Evolutionary conservation across 2,888 invertebrate genomes (phyloP), one percentile per base, ranked within the genome.

Genomic region (Eugnorisma glareosa): DNA sequence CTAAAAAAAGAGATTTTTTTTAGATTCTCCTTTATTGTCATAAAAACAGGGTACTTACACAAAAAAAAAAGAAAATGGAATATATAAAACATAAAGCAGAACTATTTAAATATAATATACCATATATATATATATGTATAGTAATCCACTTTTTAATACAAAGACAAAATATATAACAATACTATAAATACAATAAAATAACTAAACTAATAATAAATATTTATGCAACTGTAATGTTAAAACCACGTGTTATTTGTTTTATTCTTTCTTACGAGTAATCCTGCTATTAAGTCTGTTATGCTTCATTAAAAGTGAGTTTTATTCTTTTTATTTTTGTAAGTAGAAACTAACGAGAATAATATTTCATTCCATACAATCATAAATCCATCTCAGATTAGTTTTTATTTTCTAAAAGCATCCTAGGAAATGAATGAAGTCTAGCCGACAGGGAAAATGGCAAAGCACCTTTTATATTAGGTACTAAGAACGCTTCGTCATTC

Each of bases 401-500:
- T 54, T 48, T 71, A 48, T 80, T 80, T 69, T 43, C 48, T 61
- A 48, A 77, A n/a, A 77, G 77, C 13, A 15, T 28, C 40, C 13
- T 54, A 80, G 35, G 67, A 61, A 69, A 72, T 35, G 31, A 45
- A 75, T 72, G 13, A 67, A 81, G 73, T 76, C 76, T 71, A 82
- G 83, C 77, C 35, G 31, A 40, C 48, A 61, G 37, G 45, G 21
- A 69, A 73, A 51, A 57, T 54, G 31, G 54, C 18, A 67, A 73
- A 67, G 68, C 63, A 59, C 68, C 70, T 48, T 83, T 77, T 54
- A 75, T 57, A 67, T 48, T 63, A 54, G 54, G 54, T 54, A 43
- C 51, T 59, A 37, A 67, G 35, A 71, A 68, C 67, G 64, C 70
- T 71, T 13, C 59, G 73, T 86, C 75, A 83, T 73, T 83, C 24